Base-by-base conservation (phyloP, 1,140 invertebrate genomes). In the Bradynema listronoti region DNA sequence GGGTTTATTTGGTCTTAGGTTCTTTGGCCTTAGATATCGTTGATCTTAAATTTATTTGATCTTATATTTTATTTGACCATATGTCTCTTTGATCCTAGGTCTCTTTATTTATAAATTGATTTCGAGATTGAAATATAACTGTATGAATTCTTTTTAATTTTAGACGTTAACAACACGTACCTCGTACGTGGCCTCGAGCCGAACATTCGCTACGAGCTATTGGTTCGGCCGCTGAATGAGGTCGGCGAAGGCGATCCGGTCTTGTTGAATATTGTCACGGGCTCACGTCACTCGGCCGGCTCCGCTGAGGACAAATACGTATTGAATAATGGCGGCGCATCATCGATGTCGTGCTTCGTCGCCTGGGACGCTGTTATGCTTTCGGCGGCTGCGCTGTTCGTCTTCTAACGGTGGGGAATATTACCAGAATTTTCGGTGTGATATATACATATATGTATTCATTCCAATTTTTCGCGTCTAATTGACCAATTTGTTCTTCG, bases 181-280 rank as follows among this genome's bases (percentile, higher is more conserved):
- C 58, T 62, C 32, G 57, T 65, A 43, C 32, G 14, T 36, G 63
- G 63, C 2, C 63, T 65, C 14, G 49, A 56, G 9, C 60, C 65
- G 24, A 32, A 36, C 47, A 46, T 49, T 2, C 34, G 56, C 34
- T 65, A 65, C 54, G 63, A 58, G 29, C 57, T 65, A 46, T 47
- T 55, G 24, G 50, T 65, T 33, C 30, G 32, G 36, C 51, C 61
- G 29, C 30, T 27, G 52, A 65, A 62, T 34, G 43, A 64, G 36
- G 63, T 60, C 25, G 63, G 63, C 22, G 32, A 42, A 33, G 56
- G 63, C 7, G 63, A 65, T 43, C 53, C 63, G 29, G 19, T 64
- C 50, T 33, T 27, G n/a, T 22, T 57, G n/a, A 49, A 56, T 34
- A 24, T 53, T 39, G n/a, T 43, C 27, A 43, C 42, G 27, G 42